Evolutionary conservation across 2,888 invertebrate genomes (phyloP), one percentile per base, ranked within the genome.

Genomic region (Tetanocera ferruginea): DNA sequence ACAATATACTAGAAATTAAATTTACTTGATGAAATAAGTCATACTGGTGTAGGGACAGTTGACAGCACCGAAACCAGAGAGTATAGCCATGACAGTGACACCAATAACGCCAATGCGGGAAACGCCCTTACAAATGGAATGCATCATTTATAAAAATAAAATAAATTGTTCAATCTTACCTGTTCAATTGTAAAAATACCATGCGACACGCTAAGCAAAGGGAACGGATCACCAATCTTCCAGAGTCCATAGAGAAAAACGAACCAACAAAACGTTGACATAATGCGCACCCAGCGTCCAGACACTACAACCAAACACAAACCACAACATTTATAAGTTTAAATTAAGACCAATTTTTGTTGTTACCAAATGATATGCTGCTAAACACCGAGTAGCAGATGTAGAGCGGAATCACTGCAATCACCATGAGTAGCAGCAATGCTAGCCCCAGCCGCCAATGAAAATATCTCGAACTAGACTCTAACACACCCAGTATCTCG

Each of bases 21-120:
- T 23, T 80, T 88, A 93, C 94, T 97, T 94, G 91, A 98, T 97
- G 90, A 99, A 99, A 88, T 97, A 97, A 19, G 97, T 95, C 98
- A 99, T 99, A 73, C 97, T 98, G 0, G 97, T 97, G 88, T 99
- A 99, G 0, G 99, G 99, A 89, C 98, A 99, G 90, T 98, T 99
- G 11, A 99, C 99, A 69, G 99, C 99, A 92, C 99, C 99, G 91
- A 99, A 99, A 0, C 99, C 99, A 3, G 99, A 99, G 3, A 99
- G 91, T 57, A 99, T 91, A 0, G 99, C 99, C 99, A 99, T 99
- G 0, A 98, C 96, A 0, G 99, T 99, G 0, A 99, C 99, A 0
- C 99, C 99, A 81, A 99, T 97, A 0, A 99, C 98, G 37, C 99
- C 99, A 78, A 99, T 97, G 80, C 99, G 93, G 28, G 98, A 98